Conservation (phyloP, 2,888 invertebrate species). For the Cistogaster globosa region DNA sequence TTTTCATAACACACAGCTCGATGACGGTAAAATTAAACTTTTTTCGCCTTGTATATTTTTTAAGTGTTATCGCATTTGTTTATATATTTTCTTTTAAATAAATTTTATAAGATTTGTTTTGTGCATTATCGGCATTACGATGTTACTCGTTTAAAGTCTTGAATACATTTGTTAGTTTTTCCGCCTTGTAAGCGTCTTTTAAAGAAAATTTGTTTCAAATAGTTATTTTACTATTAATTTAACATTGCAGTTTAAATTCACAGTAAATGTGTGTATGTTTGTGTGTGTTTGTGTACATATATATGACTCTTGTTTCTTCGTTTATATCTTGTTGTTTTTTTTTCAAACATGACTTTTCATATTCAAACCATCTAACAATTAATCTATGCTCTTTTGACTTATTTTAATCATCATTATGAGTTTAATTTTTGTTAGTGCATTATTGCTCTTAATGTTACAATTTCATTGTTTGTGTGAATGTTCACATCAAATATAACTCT, state of each 20-base stretch:
- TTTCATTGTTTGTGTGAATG: neutral
- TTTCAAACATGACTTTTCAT: slow-evolving; percentile 44
- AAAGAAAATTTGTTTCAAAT: slow-evolving; percentile 76
- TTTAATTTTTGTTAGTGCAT: slow-evolving; percentile 30
- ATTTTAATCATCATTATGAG: slow-evolving; percentile 16
- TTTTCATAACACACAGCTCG: neutral
- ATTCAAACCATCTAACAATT: slow-evolving; percentile 51
- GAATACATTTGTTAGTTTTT: slow-evolving; percentile 76
- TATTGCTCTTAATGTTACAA: slow-evolving; percentile 59
- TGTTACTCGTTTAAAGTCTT: slow-evolving; percentile 77
- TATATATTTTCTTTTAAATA: slow-evolving; percentile 7
- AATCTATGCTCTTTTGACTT: slow-evolving; percentile 70
- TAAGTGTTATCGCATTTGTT: neutral
- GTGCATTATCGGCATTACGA: slow-evolving; percentile 16
- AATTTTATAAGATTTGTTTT: neutral
- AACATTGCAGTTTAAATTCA: slow-evolving; percentile 20
- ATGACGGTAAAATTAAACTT: slow-evolving; percentile 30
- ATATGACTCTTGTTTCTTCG: slow-evolving; percentile 1
- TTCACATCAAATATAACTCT: neutral
- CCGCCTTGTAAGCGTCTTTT: slow-evolving; percentile 74
- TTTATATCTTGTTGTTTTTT: slow-evolving; percentile 37
- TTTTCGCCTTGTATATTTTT: slow-evolving; percentile 35
- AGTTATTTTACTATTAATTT: slow-evolving; percentile 13
- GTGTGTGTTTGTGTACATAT: neutral
- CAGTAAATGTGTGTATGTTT: neutral